Base-by-base conservation (phyloP, 1,140 invertebrate genomes). In the Druon quercuslanigerum region DNA sequence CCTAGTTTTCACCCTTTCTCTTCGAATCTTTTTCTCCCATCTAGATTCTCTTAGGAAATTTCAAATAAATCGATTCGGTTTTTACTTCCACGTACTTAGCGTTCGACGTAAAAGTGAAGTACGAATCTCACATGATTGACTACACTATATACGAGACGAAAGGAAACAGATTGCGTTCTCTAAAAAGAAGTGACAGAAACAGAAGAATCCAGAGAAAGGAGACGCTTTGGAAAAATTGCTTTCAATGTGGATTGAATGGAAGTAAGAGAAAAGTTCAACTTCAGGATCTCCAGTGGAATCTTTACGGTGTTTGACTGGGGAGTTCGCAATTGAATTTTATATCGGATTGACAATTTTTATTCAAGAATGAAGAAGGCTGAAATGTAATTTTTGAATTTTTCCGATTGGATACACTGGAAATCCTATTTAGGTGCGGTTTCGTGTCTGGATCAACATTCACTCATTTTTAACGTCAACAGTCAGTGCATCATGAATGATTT, bases 171-270 rank as follows among this genome's bases (percentile, higher is more conserved):
- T 52, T 51, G 54, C 60, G 16, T 66, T 46, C 60, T 66, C 25
- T 25, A 20, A 16, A 66, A 66, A 40, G 25, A 66, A 66, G 25
- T 66, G 60, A 66, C 60, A 66, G 60, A 33, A 66, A 33, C 60
- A 66, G 60, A 66, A 66, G 60, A 66, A 66, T 40, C 25, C 40
- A 16, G 33, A 33, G 20, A n/a, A 33, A 40, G 1, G 60, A 66
- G 60, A 13, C 40, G 60, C 60, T 66, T 66, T 66, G 60, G 20
- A 66, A 66, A 66, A 66, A 66, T 66, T 66, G 20, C 60, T 66
- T 66, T 40, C 60, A 6, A 66, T 66, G 60, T 33, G 60, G 25
- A 66, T 66, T 66, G 60, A 66, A 66, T 66, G n/a, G 14, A 66
- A 66, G 60, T 16, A 25, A 66, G 60, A 20, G 60, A 66, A 66